Conservation (phyloP, 2,888 invertebrate genomes). For the Siphlonurus alternatus region DNA sequence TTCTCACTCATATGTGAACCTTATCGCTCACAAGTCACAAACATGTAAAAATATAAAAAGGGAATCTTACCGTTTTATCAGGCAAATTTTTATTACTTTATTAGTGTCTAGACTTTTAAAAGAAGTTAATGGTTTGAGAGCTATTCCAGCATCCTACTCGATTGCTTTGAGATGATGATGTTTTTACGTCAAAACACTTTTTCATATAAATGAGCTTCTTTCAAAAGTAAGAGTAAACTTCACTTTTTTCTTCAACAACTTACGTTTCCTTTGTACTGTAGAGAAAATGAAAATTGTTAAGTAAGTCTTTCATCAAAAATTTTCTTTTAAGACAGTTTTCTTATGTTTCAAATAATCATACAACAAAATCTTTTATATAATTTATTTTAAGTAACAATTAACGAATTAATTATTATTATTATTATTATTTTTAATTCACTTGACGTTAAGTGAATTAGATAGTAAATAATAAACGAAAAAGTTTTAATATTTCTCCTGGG, state of each 20-base stretch:
- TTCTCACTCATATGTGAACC: not conserved
- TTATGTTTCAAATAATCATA: too few relatives aligned
- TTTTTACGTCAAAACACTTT: not conserved
- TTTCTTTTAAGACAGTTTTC: too few relatives aligned
- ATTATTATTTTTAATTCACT: too few relatives aligned
- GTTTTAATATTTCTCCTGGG: too few relatives aligned
- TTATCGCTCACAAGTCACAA: not conserved
- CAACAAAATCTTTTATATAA: too few relatives aligned
- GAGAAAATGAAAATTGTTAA: too few relatives aligned
- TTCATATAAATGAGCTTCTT: not conserved
- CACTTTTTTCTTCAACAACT: not conserved
- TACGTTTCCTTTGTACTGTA: not conserved
- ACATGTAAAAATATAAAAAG: not conserved
- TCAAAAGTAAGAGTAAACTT: not conserved
- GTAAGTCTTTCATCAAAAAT: too few relatives aligned
- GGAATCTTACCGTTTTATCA: not conserved
- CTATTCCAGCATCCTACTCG: not conserved
- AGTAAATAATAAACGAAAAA: too few relatives aligned
- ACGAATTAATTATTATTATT: too few relatives aligned
- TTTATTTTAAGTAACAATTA: too few relatives aligned
- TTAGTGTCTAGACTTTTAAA: not conserved
- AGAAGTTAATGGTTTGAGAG: not conserved
- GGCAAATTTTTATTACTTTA: not conserved
- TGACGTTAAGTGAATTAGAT: too few relatives aligned
- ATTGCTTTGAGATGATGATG: too few relatives aligned